A percentile compares a stretch with the other conserved stretches of the same genome.
Conservation (phyloP, 2,113 vertebrate species). For the Nycticryphes semicollaris region DNA sequence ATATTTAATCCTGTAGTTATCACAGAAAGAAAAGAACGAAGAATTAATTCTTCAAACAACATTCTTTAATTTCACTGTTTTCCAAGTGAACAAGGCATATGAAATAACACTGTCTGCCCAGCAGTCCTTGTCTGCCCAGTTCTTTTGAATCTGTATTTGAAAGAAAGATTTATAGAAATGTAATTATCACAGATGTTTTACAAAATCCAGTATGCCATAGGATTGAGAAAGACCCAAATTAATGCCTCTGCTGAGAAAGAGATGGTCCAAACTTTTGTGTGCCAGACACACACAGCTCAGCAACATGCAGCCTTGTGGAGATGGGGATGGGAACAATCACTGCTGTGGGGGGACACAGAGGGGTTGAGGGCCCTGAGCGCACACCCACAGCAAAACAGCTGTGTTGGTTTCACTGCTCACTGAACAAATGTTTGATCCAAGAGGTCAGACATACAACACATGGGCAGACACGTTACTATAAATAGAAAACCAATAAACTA, state of each 20-base stretch:
- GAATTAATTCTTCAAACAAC: not conserved
- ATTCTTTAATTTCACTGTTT: not conserved
- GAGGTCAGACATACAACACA: not conserved
- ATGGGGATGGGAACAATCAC: not conserved
- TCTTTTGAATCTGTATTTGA: not conserved
- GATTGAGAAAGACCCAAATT: not conserved
- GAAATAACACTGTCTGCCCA: not conserved
- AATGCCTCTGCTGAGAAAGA: not conserved
- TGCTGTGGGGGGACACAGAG: fast-evolving
- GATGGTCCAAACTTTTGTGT: not conserved
- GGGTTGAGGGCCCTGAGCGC: not conserved
- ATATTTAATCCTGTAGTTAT: not conserved
- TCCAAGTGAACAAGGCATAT: not conserved
- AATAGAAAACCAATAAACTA: conserved; percentile 11
- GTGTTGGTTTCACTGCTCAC: not conserved
- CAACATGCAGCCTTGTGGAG: not conserved
- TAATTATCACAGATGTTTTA: not conserved
- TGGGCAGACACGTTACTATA: not conserved
- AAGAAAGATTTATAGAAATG: not conserved
- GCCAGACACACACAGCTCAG: not conserved
- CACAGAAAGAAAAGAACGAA: not conserved
- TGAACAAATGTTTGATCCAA: not conserved
- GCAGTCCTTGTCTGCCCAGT: not conserved
- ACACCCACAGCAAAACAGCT: fast-evolving
- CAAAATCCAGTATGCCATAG: not conserved